Conservation (phyloP, 2,888 invertebrate species). For the Drosophila nr. medialis region DNA sequence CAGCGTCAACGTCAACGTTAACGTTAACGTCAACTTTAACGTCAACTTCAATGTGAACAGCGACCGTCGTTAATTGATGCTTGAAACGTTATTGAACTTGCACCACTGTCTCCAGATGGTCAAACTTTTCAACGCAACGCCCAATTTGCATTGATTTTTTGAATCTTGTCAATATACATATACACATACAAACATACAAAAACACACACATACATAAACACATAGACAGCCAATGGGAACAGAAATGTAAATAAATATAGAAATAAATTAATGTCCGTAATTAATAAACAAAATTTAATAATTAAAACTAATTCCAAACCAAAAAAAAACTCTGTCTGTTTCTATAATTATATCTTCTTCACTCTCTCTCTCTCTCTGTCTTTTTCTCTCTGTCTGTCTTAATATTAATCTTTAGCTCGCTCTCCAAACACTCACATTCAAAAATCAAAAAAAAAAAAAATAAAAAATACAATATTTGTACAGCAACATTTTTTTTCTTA, state of each 20-base stretch:
- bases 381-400: constrained; percentile 44
- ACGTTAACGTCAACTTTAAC: constrained; percentile 30
- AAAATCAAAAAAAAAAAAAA: not conserved
- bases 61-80: constrained; percentile 18
- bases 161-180: constrained; percentile 6
- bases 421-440: constrained; percentile 23
- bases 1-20: constrained; percentile 30
- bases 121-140: constrained; percentile 25
- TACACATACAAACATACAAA: constrained; percentile 3
- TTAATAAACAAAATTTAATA: constrained; percentile 9
- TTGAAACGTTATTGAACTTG: constrained; percentile 39
- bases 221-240: constrained; percentile 32
- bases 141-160: constrained; percentile 2
- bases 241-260: constrained; percentile 49
- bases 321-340: constrained; percentile 23
- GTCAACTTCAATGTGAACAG: constrained; percentile 19
- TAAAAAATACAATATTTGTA: constrained; percentile 30
- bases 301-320: constrained; percentile 20
- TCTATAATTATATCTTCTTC: constrained; percentile 6
- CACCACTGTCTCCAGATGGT: constrained; percentile 26
- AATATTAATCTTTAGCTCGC: constrained; percentile 35
- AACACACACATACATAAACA: constrained; percentile 24
- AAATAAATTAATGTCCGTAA: constrained; percentile 46
- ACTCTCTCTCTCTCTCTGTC: constrained; percentile 18
- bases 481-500: constrained; percentile 38